Evolutionary conservation across 2,888 invertebrate species (phyloP).

Genomic region (Drosophila melanosoma): DNA sequence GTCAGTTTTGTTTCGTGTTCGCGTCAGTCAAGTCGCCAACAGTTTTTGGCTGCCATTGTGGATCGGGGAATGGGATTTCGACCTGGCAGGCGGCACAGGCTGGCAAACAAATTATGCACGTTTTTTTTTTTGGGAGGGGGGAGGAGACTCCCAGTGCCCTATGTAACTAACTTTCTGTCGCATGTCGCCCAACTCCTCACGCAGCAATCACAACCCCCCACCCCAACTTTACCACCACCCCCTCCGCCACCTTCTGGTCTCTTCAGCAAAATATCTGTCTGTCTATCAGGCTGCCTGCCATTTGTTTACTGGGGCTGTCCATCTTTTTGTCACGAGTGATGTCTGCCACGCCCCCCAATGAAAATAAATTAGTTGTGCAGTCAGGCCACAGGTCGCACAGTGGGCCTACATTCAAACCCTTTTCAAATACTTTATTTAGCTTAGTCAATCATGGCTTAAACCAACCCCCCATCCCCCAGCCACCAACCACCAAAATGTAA

Average conservation of each 20-base stretch:
- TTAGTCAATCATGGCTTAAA: not conserved
- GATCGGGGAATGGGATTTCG: conserved; percentile 34
- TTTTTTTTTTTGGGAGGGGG: conserved; percentile 5
- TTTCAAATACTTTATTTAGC: not conserved
- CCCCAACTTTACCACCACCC: conserved; percentile 10
- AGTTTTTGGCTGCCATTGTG: conserved; percentile 39
- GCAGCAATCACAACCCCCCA: not conserved
- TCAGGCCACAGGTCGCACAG: conserved; percentile 53
- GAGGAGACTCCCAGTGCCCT: conserved; percentile 1
- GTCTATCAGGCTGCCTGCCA: conserved; percentile 62
- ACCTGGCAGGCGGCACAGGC: conserved; percentile 41
- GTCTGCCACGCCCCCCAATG: conserved; percentile 71
- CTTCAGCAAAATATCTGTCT: conserved; percentile 30
- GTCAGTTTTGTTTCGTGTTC: conserved; percentile 76
- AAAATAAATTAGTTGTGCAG: conserved; percentile 68
- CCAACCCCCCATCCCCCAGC: too few relatives aligned
- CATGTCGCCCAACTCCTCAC: conserved; percentile 18
- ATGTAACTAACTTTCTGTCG: conserved; percentile 52
- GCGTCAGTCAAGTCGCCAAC: conserved; percentile 71
- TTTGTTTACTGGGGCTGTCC: conserved; percentile 73
- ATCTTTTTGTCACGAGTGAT: conserved; percentile 75
- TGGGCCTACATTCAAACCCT: conserved; percentile 22
- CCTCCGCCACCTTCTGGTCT: not conserved
- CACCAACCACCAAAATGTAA: too few relatives aligned
- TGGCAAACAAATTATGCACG: conserved; percentile 63